phyloP scores from a whole-genome alignment of 2,888 invertebrate genomes.

The Leistus spinibarbis region DNA sequence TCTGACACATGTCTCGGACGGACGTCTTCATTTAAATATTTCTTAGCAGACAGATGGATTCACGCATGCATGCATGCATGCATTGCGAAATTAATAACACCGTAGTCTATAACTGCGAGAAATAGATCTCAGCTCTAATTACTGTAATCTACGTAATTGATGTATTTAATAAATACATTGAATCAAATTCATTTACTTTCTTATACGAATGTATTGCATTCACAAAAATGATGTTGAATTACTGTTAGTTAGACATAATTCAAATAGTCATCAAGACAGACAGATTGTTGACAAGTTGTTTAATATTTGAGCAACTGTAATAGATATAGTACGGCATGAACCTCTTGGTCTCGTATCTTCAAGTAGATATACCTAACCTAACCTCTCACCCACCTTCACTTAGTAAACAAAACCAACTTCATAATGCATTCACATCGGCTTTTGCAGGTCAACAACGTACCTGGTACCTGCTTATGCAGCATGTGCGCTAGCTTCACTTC shows the following conservation, averaged over 20 bases:
- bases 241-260: too few species aligned
- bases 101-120: neutral
- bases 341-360: neutral
- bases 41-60: neutral
- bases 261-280: slow-evolving; percentile 1
- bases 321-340: neutral
- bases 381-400: neutral
- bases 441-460: neutral
- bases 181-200: too few species aligned
- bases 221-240: neutral
- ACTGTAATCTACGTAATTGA: too few species aligned
- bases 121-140: neutral
- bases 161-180: too few species aligned
- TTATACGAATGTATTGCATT: too few species aligned
- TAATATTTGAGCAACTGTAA: slow-evolving; percentile 6
- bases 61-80: neutral
- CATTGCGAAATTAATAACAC: neutral
- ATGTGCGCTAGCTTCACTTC: neutral
- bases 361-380: neutral
- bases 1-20: slow-evolving; percentile 24
- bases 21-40: slow-evolving; percentile 18
- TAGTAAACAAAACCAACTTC: neutral
- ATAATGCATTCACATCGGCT: slow-evolving; percentile 1
- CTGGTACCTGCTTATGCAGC: neutral
- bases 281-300: slow-evolving; percentile 4